Evolutionary conservation across 2,888 invertebrate genomes (phyloP).

Genomic region (Molorchus minor): DNA sequence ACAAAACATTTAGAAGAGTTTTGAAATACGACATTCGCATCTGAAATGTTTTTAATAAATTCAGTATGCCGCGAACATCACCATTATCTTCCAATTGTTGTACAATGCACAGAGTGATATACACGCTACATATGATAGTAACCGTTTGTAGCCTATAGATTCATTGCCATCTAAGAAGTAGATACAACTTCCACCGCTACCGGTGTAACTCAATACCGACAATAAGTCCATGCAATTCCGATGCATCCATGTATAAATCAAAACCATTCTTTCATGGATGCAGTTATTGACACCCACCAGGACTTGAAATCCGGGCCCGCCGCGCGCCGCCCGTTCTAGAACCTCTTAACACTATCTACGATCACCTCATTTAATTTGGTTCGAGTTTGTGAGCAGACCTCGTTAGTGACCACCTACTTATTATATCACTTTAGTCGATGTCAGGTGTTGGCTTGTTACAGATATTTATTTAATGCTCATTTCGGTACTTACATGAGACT

Average conservation of each 20-base stretch:
- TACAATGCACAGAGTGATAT: no score
- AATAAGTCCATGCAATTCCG: no score
- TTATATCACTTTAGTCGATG: conserved; percentile 30
- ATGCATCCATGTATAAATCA: no score
- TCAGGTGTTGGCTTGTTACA: conserved; percentile 31
- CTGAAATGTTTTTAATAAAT: no score
- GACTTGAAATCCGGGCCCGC: conserved; percentile 1
- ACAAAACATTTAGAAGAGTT: no score
- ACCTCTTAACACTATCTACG: conserved; percentile 30
- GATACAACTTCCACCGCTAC: background rate
- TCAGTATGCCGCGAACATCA: no score
- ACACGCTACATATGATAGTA: no score
- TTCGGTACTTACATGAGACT: conserved; percentile 10
- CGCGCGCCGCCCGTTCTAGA: no score
- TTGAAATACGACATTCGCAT: no score
- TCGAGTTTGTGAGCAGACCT: conserved; percentile 31
- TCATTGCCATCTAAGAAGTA: background rate
- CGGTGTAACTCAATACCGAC: background rate
- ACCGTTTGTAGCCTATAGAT: no score
- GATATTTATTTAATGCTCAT: background rate
- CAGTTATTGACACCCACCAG: background rate
- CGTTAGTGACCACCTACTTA: conserved; percentile 39
- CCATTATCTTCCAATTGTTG: no score
- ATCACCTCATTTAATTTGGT: conserved; percentile 39
- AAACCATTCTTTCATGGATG: no score